Conservation (phyloP, 2,797 vertebrate species). For the Acipenser oxyrinchus region DNA sequence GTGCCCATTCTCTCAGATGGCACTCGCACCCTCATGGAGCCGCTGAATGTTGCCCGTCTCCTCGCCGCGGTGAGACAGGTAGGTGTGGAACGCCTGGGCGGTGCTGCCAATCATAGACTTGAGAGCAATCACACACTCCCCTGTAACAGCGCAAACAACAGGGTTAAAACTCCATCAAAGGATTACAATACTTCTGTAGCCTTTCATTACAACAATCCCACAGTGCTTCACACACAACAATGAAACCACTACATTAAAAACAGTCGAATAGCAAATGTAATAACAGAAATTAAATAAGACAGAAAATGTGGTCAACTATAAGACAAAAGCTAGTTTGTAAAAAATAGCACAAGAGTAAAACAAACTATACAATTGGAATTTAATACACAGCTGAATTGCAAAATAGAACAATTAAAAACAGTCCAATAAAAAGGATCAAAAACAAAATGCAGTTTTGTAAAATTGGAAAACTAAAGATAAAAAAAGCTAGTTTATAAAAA, state of each 20-base stretch:
- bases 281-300: no score
- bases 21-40: slow-evolving; percentile 91
- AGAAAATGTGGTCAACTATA: no score
- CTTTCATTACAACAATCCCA: background rate
- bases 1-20: slow-evolving; percentile 88
- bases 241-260: background rate
- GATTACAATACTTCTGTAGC: rapidly evolving
- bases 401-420: no score
- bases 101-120: slow-evolving; percentile 98
- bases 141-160: slow-evolving; percentile 40
- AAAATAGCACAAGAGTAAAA: no score
- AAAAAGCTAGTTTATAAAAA: no score
- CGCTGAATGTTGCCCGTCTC: slow-evolving; percentile 94
- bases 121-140: slow-evolving; percentile 87
- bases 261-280: background rate
- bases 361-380: no score
- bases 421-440: no score
- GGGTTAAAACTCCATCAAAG: background rate
- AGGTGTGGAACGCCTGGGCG: slow-evolving; percentile 90
- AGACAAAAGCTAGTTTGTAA: no score
- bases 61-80: slow-evolving; percentile 87
- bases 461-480: no score
- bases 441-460: no score
- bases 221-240: background rate
- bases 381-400: no score